Evolutionary conservation across 2,888 invertebrate genomes (phyloP), one percentile per base, ranked within the genome.

Genomic region (Alcis repandata): DNA sequence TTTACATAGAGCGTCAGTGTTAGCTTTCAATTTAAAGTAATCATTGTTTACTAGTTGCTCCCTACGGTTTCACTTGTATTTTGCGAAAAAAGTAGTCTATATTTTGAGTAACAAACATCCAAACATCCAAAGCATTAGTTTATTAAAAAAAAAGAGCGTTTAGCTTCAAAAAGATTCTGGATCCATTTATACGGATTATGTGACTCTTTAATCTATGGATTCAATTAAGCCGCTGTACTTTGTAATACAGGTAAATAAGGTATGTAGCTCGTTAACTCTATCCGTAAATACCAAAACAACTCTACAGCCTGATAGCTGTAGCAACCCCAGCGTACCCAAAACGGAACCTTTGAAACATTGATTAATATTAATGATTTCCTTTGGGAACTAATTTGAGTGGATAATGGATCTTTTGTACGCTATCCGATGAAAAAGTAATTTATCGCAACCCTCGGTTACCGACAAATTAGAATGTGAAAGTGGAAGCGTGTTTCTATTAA

Each of bases 281-380:
- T 17, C 13, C 27, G 13, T 19, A 22, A 27, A 27, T 13, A 59
- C n/a, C 57, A 51, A 52, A 53, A 57, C 45, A 45, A 57, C 36
- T 51, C 15, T 40, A 36, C 32, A 20, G 10, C 27, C 0, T 15
- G 48, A 64, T 57, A 60, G 32, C 36, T 33, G 59, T 63, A 49
- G 40, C 54, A 54, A 22, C 60, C 46, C 32, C 33, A 40, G 7
- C 65, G 52, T 59, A 15, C 51, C 43, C 40, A 61, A 61, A 66
- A 57, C 65, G 57, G 57, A 83, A 79, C 84, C 87, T 88, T 89
- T 88, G 82, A 85, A 88, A 86, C 84, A 82, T 83, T 89, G 90
- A 91, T 91, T 90, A 90, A 90, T 87, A 92, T 91, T 90, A 92
- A 92, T 90, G 90, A 88, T 88, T 88, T 87, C 85, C 85, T 82